A percentile compares a stretch with the other conserved stretches of the same genome.
Conservation (phyloP, 2,113 vertebrate genomes). For the Brevimyrus niger region DNA sequence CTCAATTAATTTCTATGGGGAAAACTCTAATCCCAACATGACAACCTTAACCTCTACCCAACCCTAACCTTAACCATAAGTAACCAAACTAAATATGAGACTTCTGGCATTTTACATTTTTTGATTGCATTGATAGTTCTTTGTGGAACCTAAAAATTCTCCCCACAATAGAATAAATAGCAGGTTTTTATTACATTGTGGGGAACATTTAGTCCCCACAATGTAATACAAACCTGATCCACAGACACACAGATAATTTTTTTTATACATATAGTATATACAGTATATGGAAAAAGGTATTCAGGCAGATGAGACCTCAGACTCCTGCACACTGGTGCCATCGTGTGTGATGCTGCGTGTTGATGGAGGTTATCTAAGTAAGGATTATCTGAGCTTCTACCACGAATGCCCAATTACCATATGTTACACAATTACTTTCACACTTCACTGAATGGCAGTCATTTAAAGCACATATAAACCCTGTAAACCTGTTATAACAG, state of each 20-base stretch:
- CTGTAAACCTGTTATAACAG: not conserved
- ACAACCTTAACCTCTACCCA: too few species aligned
- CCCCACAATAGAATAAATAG: too few species aligned
- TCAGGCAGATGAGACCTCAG: not conserved
- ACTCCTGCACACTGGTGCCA: not conserved
- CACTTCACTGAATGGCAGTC: not conserved
- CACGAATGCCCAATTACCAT: conserved; percentile 12
- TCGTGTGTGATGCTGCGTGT: not conserved
- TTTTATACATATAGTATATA: not conserved
- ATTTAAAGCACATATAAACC: conserved; percentile 16
- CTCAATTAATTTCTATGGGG: too few species aligned
- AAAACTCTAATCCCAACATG: too few species aligned
- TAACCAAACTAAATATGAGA: too few species aligned
- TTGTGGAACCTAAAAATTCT: too few species aligned
- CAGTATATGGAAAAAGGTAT: not conserved
- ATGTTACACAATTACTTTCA: conserved; percentile 15
- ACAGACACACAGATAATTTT: not conserved
- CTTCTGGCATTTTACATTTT: too few species aligned
- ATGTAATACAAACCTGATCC: too few species aligned
- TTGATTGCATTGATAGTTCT: too few species aligned
- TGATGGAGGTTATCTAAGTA: not conserved
- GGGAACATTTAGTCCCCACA: too few species aligned
- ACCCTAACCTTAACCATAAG: too few species aligned
- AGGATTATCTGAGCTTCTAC: conserved; percentile 12
- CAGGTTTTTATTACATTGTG: too few species aligned